These are phyloP conservation scores for Ladona fulva DNA, from an alignment of 1,140 invertebrate genomes.

Conservation along the genomic window DNA sequence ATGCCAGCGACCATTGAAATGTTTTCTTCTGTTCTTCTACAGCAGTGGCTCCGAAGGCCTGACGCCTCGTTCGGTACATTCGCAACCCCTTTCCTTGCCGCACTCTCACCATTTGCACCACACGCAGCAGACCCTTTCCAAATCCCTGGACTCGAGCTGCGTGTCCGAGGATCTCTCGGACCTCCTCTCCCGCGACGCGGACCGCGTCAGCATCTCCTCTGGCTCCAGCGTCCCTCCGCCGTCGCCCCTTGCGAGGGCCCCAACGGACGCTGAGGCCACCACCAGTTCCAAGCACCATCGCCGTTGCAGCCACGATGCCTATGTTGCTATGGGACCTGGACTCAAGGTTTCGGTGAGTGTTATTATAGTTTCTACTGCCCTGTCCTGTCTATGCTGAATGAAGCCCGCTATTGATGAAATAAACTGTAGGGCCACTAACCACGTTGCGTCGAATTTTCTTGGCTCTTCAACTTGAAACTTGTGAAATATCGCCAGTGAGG, in stretches of 20 bases:
- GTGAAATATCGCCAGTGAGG: no score
- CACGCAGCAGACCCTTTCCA: constrained; percentile 37
- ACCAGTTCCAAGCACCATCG: neutral
- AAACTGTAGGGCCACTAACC: no score
- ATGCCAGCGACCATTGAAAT: no score
- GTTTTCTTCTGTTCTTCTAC: no score
- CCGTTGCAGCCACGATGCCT: constrained; percentile 35
- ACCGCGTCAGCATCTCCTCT: constrained; percentile 45
- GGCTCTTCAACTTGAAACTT: no score
- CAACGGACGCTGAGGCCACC: constrained; percentile 27
- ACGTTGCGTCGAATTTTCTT: no score
- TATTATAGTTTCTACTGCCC: neutral
- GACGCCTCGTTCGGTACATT: neutral
- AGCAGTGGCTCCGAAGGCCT: neutral
- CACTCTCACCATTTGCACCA: constrained; percentile 42
- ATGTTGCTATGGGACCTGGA: constrained; percentile 44
- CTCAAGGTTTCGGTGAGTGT: constrained; percentile 44
- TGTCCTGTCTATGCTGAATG: no score
- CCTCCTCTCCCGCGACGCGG: constrained; percentile 33
- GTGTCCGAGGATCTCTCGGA: constrained; percentile 44
- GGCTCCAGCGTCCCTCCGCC: constrained; percentile 36
- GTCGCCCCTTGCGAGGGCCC: constrained; percentile 35
- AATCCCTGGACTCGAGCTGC: constrained; percentile 41
- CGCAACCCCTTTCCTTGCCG: neutral
- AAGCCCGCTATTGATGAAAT: no score